These are phyloP conservation scores for Synodontis membranacea DNA, from an alignment of 2,113 vertebrate species.

Conservation along the genomic window DNA sequence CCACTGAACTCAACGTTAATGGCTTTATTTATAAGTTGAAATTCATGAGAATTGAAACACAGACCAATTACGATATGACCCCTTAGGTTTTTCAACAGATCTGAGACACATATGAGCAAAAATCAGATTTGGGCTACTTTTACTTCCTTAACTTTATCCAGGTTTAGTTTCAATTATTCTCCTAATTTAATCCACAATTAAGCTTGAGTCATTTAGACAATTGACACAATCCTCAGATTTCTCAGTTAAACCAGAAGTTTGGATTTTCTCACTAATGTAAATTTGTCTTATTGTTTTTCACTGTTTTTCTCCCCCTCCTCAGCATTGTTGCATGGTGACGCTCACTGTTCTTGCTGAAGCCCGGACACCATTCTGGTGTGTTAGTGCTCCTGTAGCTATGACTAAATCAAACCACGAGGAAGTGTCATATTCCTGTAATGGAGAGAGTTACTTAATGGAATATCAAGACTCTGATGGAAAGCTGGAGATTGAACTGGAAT, in stretches of 20 bases:
- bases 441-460: slow-evolving; percentile 60
- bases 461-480: slow-evolving; percentile 62
- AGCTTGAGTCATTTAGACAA: neutral
- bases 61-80: no score
- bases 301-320: slow-evolving; percentile 10
- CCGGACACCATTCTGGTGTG: slow-evolving; percentile 68
- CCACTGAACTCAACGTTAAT: no score
- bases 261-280: neutral
- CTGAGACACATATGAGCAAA: no score
- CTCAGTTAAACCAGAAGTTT: neutral
- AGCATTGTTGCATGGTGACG: slow-evolving; percentile 75
- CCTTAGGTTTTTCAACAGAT: no score
- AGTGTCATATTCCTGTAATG: slow-evolving; percentile 57
- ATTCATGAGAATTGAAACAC: no score
- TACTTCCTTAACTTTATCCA: neutral
- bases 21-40: no score
- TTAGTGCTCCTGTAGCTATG: slow-evolving; percentile 64
- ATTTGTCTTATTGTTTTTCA: neutral
- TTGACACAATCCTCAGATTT: neutral
- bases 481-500: slow-evolving; percentile 64
- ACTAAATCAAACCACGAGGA: slow-evolving; percentile 2
- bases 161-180: neutral
- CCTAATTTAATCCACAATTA: neutral
- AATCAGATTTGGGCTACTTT: no score
- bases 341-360: slow-evolving; percentile 72